Conservation (phyloP, 1,140 invertebrate species). For the Branchinecta lynchi region DNA sequence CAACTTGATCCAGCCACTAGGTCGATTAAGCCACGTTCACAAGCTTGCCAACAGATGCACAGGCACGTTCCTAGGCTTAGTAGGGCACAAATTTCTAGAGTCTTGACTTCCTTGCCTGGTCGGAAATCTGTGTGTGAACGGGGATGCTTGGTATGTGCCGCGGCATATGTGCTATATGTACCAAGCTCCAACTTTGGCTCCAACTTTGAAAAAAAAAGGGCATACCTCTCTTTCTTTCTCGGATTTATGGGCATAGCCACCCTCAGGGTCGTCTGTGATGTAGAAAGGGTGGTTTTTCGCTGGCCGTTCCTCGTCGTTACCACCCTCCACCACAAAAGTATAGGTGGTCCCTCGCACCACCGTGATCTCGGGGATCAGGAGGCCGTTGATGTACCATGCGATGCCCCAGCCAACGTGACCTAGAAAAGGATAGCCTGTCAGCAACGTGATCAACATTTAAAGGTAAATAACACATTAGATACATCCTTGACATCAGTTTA, state of each 20-base stretch:
- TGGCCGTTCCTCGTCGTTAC: slow-evolving; percentile 52
- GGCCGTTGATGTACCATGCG: slow-evolving; percentile 88
- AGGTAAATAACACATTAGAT: neutral
- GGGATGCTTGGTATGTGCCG: no score
- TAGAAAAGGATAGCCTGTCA: slow-evolving; percentile 27
- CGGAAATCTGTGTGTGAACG: no score
- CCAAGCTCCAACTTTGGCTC: no score
- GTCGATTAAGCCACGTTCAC: no score
- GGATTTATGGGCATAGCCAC: slow-evolving; percentile 71
- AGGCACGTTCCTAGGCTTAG: no score
- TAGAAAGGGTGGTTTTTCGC: slow-evolving; percentile 88
- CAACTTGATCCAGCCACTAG: no score
- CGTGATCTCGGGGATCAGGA: slow-evolving; percentile 80
- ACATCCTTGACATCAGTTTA: neutral
- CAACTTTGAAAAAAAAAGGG: slow-evolving; percentile 12
- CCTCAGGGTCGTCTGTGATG: slow-evolving; percentile 79
- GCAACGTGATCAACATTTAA: neutral
- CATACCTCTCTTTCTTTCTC: slow-evolving; percentile 60
- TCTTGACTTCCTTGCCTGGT: no score
- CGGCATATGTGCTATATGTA: no score
- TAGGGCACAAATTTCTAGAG: no score
- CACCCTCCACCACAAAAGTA: slow-evolving; percentile 70
- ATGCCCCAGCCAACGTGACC: slow-evolving; percentile 85
- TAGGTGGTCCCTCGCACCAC: slow-evolving; percentile 77
- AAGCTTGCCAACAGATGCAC: no score